Conservation (phyloP, 2,888 invertebrate species). For the Pterostichus niger region DNA sequence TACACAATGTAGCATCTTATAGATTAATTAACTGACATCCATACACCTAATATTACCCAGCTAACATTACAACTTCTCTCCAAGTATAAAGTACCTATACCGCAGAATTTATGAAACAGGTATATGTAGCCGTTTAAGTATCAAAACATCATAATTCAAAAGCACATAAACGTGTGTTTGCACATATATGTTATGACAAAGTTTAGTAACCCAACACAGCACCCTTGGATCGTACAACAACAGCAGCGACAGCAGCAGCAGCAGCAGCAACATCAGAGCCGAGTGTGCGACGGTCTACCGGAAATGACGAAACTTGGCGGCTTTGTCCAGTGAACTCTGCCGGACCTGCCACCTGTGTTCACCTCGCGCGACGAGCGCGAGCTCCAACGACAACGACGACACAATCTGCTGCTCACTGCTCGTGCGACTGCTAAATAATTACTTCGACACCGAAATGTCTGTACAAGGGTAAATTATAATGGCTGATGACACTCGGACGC, state of each 20-base stretch:
- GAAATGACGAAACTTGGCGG: constrained; percentile 20
- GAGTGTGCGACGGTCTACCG: neutral
- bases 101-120: neutral
- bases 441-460: constrained; percentile 10
- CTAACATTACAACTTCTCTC: no score
- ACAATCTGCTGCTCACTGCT: neutral
- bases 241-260: neutral
- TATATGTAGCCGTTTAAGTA: neutral
- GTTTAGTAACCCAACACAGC: neutral
- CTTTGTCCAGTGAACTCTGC: constrained; percentile 21
- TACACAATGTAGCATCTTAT: no score
- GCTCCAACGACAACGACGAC: constrained; percentile 14
- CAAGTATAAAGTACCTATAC: neutral
- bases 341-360: constrained; percentile 21
- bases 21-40: no score
- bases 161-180: constrained; percentile 10
- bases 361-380: no score
- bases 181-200: neutral
- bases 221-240: neutral
- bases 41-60: no score
- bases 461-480: constrained; percentile 47
- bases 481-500: neutral
- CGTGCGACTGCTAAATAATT: constrained; percentile 19
- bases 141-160: constrained; percentile 1
- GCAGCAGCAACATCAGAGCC: no score